Evolutionary conservation across 2,888 invertebrate genomes (phyloP).

Genomic region (Trachelus tabidus): DNA sequence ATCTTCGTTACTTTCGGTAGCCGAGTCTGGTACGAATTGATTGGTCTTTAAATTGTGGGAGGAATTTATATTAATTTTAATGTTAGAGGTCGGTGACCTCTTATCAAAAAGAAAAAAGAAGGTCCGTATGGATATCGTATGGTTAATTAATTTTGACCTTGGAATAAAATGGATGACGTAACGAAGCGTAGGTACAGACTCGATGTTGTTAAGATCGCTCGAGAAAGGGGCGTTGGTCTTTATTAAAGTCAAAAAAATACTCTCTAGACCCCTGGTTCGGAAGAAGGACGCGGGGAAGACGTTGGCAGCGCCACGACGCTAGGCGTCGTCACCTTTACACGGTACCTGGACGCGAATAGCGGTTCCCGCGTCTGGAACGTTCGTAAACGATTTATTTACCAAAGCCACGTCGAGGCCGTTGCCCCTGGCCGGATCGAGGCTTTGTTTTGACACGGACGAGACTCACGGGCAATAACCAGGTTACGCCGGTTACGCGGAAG

Average conservation of each 20-base stretch:
- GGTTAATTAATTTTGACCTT: neutral
- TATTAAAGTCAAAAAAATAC: too few relatives aligned
- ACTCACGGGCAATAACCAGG: neutral
- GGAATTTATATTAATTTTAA: neutral
- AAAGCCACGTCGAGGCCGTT: slow-evolving; percentile 32
- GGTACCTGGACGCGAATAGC: slow-evolving; percentile 31
- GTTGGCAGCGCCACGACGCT: neutral
- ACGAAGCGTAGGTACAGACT: accelerated
- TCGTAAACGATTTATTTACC: slow-evolving; percentile 40
- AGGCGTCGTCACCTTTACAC: neutral
- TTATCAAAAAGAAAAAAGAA: neutral
- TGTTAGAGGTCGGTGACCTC: neutral
- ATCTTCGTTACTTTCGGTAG: neutral
- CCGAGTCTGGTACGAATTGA: neutral
- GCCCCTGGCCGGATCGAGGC: slow-evolving; percentile 16
- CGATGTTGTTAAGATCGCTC: too few relatives aligned
- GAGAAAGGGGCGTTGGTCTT: too few relatives aligned
- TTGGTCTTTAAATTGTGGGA: neutral
- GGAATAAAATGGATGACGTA: neutral
- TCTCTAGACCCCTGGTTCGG: too few relatives aligned
- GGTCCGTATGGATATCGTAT: too few relatives aligned
- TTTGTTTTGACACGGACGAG: neutral
- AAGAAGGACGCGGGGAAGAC: neutral
- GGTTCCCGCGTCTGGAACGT: slow-evolving; percentile 36
- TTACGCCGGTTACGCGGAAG: neutral